Evolutionary conservation across 2,797 vertebrate genomes (phyloP), one percentile per base, ranked within the genome.

Genomic region (Coracias cyanogaster): DNA sequence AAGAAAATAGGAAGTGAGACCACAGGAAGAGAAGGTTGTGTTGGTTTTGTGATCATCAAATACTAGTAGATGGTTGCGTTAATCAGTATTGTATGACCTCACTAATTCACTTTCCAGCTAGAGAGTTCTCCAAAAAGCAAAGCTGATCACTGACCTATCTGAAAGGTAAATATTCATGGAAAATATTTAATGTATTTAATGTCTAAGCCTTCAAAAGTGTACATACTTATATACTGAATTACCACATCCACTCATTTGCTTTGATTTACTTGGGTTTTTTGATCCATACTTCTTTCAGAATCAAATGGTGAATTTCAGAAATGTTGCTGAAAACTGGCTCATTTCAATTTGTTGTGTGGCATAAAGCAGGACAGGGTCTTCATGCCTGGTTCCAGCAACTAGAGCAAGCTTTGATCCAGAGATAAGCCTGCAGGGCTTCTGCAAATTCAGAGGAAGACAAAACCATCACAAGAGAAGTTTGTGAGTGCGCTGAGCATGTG

Each of bases 381-480:
- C 12, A 11, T 37, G 37, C 22, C 28, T 54, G 60, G 18, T 55
- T 33, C 48, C 37, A 49, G 73, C 29, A 51, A 14, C 29, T 2
- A 31, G 31, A 13, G 14, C 25, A 41, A 71, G 3, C 65, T 79
- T 12, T 12, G 7, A 69, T 21, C 0, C 0, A 31, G 1, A 64
- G 14, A n/a, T 10, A 58, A 91, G 21, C 17, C 48, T n/a, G 71
- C 10, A 28, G 41, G 37, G 52, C 37, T 85, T 64, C n/a, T 66
- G 37, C 14, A 57, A 43, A 57, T 29, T 19, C n/a, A 15, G 35
- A 79, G 16, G 15, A 85, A 33, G 19, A 79, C 7, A 41, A 76
- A 52, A 54, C 0, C 2, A 35, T 7, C 15, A 90, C 0, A 2
- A 52, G 48, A 70, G 19, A 71, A 51, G 20, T 80, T 5, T 52